Evolutionary conservation across 1,140 invertebrate genomes (phyloP).

Genomic region (Homarus americanus): DNA sequence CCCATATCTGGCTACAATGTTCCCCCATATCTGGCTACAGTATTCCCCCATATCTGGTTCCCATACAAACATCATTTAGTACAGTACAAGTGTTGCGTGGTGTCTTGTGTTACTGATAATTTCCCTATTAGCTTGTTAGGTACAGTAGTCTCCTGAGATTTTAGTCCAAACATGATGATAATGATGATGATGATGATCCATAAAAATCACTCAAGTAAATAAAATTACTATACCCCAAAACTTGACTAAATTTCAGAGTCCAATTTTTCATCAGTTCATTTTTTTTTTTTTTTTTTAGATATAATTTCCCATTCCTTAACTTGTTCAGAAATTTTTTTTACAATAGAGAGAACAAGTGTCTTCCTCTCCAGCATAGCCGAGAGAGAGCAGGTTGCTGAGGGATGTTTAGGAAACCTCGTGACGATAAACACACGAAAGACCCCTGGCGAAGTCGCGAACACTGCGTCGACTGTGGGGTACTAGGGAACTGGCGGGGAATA

Average conservation of each 20-base stretch:
- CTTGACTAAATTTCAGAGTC: background rate
- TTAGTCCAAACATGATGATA: too few species aligned
- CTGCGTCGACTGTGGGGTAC: constrained; percentile 57
- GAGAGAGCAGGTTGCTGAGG: constrained; percentile 48
- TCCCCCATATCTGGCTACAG: too few species aligned
- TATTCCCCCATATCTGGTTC: too few species aligned
- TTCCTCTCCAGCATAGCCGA: constrained; percentile 50
- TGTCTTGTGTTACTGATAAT: too few species aligned
- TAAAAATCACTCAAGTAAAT: too few species aligned
- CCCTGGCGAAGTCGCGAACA: constrained; percentile 44
- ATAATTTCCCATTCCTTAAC: background rate
- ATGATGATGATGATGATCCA: too few species aligned
- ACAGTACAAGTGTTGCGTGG: too few species aligned
- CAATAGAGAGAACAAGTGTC: background rate
- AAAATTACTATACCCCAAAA: background rate
- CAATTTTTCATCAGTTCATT: background rate
- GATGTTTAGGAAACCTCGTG: constrained; percentile 60
- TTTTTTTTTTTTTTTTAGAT: background rate
- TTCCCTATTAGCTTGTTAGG: too few species aligned
- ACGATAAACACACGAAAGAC: constrained; percentile 46
- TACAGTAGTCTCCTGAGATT: too few species aligned
- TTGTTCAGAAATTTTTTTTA: background rate
- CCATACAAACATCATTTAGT: too few species aligned
- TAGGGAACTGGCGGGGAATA: constrained; percentile 58
- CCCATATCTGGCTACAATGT: too few species aligned